Conservation (phyloP, 2,888 invertebrate genomes). For the Operophtera brumata region DNA sequence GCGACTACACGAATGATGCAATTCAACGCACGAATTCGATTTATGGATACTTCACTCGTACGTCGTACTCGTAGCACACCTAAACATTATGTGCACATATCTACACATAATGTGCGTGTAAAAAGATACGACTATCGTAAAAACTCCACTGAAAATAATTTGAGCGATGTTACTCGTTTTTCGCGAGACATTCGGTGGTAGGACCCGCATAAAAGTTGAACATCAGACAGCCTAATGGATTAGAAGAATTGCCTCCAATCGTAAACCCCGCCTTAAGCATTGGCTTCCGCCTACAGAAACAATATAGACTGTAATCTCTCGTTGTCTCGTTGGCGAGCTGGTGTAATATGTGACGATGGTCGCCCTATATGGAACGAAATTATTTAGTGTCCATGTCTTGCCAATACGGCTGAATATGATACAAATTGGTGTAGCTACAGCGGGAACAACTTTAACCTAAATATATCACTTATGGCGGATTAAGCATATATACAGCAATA, state of each 20-base stretch:
- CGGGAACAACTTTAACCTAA: neutral
- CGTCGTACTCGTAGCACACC: constrained; percentile 60
- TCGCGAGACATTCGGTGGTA: constrained; percentile 75
- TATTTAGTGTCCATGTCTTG: constrained; percentile 42
- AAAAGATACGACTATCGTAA: constrained; percentile 79
- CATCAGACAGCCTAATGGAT: constrained; percentile 77
- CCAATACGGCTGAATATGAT: constrained; percentile 15
- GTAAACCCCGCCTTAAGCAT: constrained; percentile 64
- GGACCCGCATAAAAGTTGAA: constrained; percentile 76
- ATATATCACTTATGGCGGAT: neutral
- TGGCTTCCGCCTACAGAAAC: constrained; percentile 59
- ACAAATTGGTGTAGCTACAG: neutral
- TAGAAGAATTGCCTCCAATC: constrained; percentile 76
- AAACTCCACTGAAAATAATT: constrained; percentile 78
- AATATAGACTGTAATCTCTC: constrained; percentile 60
- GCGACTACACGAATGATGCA: constrained; percentile 42
- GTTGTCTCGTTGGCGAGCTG: constrained; percentile 46
- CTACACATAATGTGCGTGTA: constrained; percentile 76
- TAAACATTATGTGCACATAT: constrained; percentile 75
- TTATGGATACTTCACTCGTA: constrained; percentile 69
- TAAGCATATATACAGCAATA: too few species aligned
- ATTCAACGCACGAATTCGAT: constrained; percentile 74
- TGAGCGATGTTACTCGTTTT: constrained; percentile 75
- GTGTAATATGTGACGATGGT: constrained; percentile 49
- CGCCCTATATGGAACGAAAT: constrained; percentile 38